These are phyloP conservation scores for Barypeithes pellucidus DNA, from an alignment of 2,888 invertebrate genomes.

Conservation along the genomic window DNA sequence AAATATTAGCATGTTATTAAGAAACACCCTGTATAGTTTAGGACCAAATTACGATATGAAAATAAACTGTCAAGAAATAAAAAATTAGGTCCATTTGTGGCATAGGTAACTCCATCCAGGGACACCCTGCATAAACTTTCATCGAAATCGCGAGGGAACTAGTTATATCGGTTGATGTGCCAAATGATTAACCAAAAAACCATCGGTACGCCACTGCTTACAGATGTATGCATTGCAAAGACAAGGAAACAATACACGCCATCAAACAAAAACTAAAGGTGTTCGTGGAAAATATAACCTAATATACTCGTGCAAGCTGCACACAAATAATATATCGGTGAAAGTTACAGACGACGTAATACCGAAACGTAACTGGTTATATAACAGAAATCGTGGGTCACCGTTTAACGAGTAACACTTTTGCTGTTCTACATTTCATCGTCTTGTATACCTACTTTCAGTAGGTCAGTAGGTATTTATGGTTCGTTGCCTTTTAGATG, in stretches of 20 bases:
- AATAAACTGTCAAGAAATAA: too few relatives aligned
- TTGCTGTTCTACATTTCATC: constrained; percentile 34
- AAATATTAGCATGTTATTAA: too few relatives aligned
- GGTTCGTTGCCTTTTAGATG: constrained; percentile 3
- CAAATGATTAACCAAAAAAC: too few relatives aligned
- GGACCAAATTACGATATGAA: too few relatives aligned
- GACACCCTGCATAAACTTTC: too few relatives aligned
- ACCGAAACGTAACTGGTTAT: constrained; percentile 41
- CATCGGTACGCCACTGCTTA: too few relatives aligned
- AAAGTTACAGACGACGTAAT: constrained; percentile 35
- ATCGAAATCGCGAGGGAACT: too few relatives aligned
- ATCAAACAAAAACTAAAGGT: constrained; percentile 5
- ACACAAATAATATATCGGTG: constrained; percentile 28
- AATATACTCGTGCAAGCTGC: neutral
- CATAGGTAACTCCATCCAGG: too few relatives aligned
- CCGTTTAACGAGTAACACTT: constrained; percentile 24
- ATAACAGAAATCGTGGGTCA: constrained; percentile 44
- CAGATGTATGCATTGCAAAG: neutral
- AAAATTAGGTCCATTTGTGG: too few relatives aligned
- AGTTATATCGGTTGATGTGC: too few relatives aligned
- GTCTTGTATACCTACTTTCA: constrained; percentile 14
- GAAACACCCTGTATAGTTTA: too few relatives aligned
- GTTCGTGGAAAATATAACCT: neutral
- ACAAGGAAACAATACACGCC: neutral
- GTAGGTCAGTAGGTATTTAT: constrained; percentile 41